Evolutionary conservation across 2,113 vertebrate genomes (phyloP).

Genomic region (Strix aluco): DNA sequence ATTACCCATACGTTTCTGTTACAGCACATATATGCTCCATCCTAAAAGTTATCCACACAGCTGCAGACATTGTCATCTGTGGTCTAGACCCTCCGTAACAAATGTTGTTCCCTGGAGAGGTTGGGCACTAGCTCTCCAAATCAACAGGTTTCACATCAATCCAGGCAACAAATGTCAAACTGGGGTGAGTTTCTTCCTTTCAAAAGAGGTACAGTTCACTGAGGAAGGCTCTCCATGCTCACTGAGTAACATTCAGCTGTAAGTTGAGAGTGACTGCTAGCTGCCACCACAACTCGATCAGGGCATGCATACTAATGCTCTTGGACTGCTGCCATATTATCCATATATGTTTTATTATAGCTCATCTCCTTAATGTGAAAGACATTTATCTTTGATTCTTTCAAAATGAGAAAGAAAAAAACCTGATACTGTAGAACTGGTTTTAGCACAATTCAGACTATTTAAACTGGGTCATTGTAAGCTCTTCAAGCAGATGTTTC

Average conservation of each 20-base stretch:
- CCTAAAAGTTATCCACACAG: neutral
- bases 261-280: constrained; percentile 17
- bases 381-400: constrained; percentile 56
- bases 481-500: constrained; percentile 23
- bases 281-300: neutral
- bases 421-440: neutral
- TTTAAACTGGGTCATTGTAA: constrained; percentile 6
- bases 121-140: neutral
- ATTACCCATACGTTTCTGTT: accelerated
- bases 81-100: neutral
- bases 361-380: constrained; percentile 46
- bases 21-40: neutral
- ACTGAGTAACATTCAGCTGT: neutral
- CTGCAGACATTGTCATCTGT: neutral
- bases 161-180: neutral
- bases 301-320: constrained; percentile 17
- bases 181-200: neutral
- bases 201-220: neutral
- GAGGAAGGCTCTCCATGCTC: neutral
- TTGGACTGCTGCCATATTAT: constrained; percentile 49
- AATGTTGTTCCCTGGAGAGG: neutral
- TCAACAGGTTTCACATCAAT: neutral
- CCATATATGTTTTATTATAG: constrained; percentile 45
- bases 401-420: neutral
- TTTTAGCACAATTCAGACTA: neutral